Base-by-base conservation (phyloP, 2,113 vertebrate genomes). In the Pangasianodon gigas region DNA sequence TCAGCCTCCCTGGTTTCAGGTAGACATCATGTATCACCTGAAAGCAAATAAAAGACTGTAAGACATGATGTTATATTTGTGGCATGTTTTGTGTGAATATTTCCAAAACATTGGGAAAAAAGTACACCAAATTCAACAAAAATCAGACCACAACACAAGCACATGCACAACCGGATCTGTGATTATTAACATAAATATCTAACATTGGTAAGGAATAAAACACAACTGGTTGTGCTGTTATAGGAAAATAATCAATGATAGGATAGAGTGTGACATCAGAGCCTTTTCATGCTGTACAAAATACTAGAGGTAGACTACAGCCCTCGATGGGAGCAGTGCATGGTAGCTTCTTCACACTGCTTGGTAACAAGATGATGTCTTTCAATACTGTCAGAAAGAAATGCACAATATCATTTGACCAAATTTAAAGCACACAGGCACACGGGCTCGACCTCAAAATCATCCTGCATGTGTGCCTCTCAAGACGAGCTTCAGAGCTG, bases 11-110 rank as follows among this genome's bases (percentile, higher is more conserved):
- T 87, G 97, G 93, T 92, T 95, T 97, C 9, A 98, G 90, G 84
- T 96, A 93, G 79, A 99, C 98, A 44, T 96, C 96, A 86, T 97
- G 97, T 89, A 98, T 91, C 4, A 98, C 96, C 98, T 99, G 84
- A 48, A 89, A 88, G 24, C 91, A 88, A 0, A 90, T 69, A 60
- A 48, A 54, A 11, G 88, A 44, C 18, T 37, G 5, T 54, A 41
- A 84, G 51, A 58, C 52, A 19, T 83, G 52, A 83, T 83, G 19
- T 14, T 24, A 10, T 79, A 51, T 29, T 51, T 2, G 46, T 51
- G 11, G 1, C 2, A 4, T 21, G 16, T 21, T 37, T 58, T 21
- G 0, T 2, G 46, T 29, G 77, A 51, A 21, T 44, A 46, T 79
- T 48, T 13, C 19, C 8, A 46, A 79, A 79, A 48, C 24, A 24